phyloP scores from a whole-genome alignment of 2,797 vertebrate species.

The Pangasius krempfi region DNA sequence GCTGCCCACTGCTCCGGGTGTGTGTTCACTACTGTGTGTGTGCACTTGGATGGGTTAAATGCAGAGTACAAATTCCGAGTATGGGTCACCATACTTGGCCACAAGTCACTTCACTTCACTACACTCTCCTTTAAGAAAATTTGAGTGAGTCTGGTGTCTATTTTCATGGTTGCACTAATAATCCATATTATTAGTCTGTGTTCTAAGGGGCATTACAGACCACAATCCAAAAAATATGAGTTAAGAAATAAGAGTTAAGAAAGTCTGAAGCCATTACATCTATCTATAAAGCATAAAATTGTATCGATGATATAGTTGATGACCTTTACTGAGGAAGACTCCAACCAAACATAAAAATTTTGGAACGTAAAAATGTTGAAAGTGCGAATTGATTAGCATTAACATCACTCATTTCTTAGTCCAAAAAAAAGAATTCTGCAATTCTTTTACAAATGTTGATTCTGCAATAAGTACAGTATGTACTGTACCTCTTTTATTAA shows the following conservation, averaged over 20 bases:
- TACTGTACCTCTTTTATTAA: not conserved
- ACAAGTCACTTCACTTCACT: no score
- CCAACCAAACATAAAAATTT: not conserved
- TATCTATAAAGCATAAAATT: not conserved
- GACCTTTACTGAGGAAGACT: not conserved
- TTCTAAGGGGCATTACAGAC: not conserved
- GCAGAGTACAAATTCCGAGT: no score
- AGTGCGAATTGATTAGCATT: not conserved
- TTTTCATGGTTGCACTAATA: not conserved
- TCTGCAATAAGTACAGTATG: not conserved
- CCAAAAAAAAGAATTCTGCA: not conserved
- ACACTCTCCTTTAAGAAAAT: not conserved
- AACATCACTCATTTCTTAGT: not conserved
- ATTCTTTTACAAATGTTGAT: not conserved
- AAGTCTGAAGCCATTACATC: not conserved
- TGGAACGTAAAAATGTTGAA: no score
- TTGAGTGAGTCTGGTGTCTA: not conserved
- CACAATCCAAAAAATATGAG: not conserved
- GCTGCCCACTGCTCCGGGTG: no score
- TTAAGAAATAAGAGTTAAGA: not conserved
- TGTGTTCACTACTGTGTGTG: no score
- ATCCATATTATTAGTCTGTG: not conserved
- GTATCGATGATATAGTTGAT: not conserved
- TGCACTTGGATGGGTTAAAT: no score
- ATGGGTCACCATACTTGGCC: no score